Evolutionary conservation across 2,888 invertebrate species (phyloP).

Genomic region (Lasioglossum leucozonium): DNA sequence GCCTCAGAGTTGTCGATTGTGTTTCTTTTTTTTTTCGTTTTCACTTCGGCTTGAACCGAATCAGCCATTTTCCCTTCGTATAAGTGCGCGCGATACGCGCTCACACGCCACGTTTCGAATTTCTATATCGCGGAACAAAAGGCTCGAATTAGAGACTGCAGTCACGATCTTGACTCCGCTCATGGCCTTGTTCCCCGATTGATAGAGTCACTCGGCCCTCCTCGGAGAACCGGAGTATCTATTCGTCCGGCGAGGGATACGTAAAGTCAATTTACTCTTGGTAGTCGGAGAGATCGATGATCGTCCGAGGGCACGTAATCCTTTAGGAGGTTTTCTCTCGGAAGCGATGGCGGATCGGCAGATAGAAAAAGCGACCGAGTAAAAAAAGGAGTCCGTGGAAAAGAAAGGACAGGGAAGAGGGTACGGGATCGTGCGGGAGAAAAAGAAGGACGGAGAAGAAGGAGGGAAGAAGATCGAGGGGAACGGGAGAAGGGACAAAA

Average conservation of each 20-base stretch:
- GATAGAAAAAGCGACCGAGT: not conserved
- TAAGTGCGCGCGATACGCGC: not conserved
- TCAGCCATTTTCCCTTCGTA: not conserved
- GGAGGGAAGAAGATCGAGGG: constrained; percentile 20
- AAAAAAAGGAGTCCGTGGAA: not conserved
- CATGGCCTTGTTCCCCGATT: constrained; percentile 50
- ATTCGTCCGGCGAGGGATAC: constrained; percentile 20
- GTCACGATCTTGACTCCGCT: constrained; percentile 48
- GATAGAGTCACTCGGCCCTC: constrained; percentile 42
- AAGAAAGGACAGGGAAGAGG: constrained; percentile 9
- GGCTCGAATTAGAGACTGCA: constrained; percentile 39
- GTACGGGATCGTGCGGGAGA: not conserved
- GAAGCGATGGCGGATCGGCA: constrained; percentile 21
- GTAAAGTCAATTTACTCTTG: constrained; percentile 52
- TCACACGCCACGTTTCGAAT: no score
- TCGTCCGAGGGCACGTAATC: constrained; percentile 50
- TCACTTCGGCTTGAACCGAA: no score
- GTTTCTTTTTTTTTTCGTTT: no score
- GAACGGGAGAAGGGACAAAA: constrained; percentile 53
- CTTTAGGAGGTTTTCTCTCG: constrained; percentile 53
- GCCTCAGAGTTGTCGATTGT: no score
- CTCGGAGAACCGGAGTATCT: constrained; percentile 48
- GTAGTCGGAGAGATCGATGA: constrained; percentile 56
- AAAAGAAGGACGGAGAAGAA: constrained; percentile 2
- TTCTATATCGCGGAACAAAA: constrained; percentile 39